A percentile compares a stretch with the other conserved stretches of the same genome.
Conservation (phyloP, 2,888 invertebrate genomes). For the Rhagonycha fulva region DNA sequence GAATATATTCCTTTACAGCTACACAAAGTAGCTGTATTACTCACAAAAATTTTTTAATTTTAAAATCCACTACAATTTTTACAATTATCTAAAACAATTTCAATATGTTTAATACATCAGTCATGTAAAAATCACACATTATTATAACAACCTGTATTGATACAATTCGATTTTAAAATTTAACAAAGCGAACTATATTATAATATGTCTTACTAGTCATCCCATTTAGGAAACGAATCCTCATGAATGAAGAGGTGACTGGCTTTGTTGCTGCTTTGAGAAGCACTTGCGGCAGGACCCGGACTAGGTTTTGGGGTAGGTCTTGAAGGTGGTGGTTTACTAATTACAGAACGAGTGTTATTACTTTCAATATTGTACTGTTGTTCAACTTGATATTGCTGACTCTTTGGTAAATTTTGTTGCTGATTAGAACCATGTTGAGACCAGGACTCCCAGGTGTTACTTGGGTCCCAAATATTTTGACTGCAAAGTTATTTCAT, state of each 20-base stretch:
- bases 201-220: slow-evolving; percentile 58
- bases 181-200: slow-evolving; percentile 33
- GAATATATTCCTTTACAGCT: slow-evolving; percentile 19
- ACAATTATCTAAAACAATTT: slow-evolving; percentile 27
- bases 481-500: slow-evolving; percentile 33
- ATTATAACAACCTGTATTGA: slow-evolving; percentile 34
- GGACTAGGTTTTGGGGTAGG: slow-evolving; percentile 22
- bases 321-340: slow-evolving; percentile 38
- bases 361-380: slow-evolving; percentile 52
- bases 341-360: slow-evolving; percentile 52
- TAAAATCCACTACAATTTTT: slow-evolving; percentile 24
- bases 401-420: slow-evolving; percentile 31
- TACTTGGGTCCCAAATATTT: slow-evolving; percentile 50
- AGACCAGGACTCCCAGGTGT: slow-evolving; percentile 47
- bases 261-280: slow-evolving; percentile 38
- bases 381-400: slow-evolving; percentile 53
- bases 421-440: slow-evolving; percentile 37
- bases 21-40: slow-evolving; percentile 6
- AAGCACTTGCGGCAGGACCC: slow-evolving; percentile 34
- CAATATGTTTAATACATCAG: slow-evolving; percentile 29
- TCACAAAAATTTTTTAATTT: slow-evolving; percentile 17
- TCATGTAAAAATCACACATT: slow-evolving; percentile 34
- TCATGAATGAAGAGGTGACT: slow-evolving; percentile 61
- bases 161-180: slow-evolving; percentile 33
- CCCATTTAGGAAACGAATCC: slow-evolving; percentile 68